Conservation (phyloP, 2,888 invertebrate species). For the Drosophila colorata region DNA sequence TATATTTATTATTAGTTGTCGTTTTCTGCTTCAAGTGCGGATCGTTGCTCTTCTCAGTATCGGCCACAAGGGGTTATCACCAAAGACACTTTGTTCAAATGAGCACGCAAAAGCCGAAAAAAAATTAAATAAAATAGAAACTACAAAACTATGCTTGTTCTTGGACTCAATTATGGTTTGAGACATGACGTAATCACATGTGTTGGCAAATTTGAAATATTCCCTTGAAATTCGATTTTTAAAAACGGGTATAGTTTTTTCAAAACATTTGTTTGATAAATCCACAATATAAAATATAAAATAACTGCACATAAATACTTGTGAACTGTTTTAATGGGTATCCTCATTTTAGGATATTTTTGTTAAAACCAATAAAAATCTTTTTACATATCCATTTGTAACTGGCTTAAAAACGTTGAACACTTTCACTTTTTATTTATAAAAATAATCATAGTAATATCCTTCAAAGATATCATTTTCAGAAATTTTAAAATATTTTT, state of each 20-base stretch:
- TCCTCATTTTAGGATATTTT: neutral
- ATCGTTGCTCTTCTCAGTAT: constrained; percentile 28
- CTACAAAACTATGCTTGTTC: constrained; percentile 36
- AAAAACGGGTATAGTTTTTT: neutral
- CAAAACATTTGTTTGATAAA: neutral
- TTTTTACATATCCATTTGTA: neutral
- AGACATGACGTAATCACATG: constrained; percentile 56
- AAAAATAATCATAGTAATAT: neutral
- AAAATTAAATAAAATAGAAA: constrained; percentile 12
- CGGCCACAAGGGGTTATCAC: constrained; percentile 69
- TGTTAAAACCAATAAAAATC: neutral
- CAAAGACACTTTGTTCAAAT: constrained; percentile 42
- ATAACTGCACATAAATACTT: neutral
- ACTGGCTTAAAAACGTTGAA: neutral
- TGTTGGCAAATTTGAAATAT: constrained; percentile 1
- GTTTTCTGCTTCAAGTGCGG: constrained; percentile 22
- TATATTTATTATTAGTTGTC: constrained; percentile 35
- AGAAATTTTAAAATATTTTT: neutral
- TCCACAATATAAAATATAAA: neutral
- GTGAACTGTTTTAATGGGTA: neutral
- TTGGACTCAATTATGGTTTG: constrained; percentile 37
- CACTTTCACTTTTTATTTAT: neutral
- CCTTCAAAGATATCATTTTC: neutral
- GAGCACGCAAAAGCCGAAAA: constrained; percentile 67
- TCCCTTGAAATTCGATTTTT: neutral